phyloP scores from a whole-genome alignment of 2,888 invertebrate genomes.

The Mimas tiliae region DNA sequence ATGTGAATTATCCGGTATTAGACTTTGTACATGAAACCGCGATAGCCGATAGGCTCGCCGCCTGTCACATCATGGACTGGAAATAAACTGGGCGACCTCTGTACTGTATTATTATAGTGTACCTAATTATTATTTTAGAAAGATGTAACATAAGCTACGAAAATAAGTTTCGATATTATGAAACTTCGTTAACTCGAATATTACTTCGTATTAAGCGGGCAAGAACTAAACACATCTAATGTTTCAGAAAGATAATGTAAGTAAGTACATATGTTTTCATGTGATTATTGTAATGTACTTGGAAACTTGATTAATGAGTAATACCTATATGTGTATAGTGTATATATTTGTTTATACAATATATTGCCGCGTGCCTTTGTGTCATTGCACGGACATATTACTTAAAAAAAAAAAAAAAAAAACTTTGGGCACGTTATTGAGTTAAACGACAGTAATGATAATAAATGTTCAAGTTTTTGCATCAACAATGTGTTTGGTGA shows the following conservation, averaged over 20 bases:
- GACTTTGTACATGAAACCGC: no score
- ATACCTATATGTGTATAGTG: slow-evolving; percentile 22
- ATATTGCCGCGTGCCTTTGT: slow-evolving; percentile 9
- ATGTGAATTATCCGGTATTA: no score
- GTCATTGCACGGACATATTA: not conserved
- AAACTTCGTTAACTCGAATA: slow-evolving; percentile 9
- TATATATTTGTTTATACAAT: slow-evolving; percentile 24
- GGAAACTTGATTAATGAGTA: slow-evolving; percentile 26
- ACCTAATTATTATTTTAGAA: no score
- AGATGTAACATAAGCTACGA: no score
- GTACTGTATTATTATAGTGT: no score
- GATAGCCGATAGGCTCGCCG: no score
- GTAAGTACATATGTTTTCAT: slow-evolving; percentile 19
- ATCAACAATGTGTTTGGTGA: not conserved
- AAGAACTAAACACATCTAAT: not conserved
- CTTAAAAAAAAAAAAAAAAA: no score
- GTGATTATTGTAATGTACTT: slow-evolving; percentile 20
- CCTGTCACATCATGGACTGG: no score
- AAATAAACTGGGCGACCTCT: no score
- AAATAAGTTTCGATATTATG: not conserved
- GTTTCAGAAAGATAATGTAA: not conserved
- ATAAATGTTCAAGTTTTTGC: not conserved
- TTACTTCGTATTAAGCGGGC: slow-evolving; percentile 8
- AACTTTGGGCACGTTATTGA: not conserved
- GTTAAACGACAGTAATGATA: not conserved